These are phyloP conservation scores for Mareca strepera DNA, from an alignment of 2,797 vertebrate species.

Conservation along the genomic window DNA sequence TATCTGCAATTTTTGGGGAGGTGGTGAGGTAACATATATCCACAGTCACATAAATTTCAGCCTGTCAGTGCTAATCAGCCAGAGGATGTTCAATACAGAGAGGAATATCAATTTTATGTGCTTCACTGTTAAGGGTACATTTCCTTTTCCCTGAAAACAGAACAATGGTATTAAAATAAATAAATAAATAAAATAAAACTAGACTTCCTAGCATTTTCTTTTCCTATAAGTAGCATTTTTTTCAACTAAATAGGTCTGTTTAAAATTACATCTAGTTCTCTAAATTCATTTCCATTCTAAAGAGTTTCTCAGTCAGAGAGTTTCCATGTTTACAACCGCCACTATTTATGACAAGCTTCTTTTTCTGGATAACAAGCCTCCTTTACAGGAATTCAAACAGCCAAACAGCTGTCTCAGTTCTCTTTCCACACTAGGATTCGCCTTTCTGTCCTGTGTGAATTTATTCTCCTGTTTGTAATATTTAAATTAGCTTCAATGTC, in stretches of 20 bases:
- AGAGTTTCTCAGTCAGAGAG: background rate
- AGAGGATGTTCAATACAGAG: background rate
- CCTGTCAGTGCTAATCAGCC: background rate
- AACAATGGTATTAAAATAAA: background rate
- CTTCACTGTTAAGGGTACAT: background rate
- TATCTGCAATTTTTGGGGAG: background rate
- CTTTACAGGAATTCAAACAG: slow-evolving; percentile 3
- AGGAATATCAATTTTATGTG: background rate
- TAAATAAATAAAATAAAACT: background rate
- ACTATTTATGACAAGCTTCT: background rate
- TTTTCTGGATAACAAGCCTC: background rate
- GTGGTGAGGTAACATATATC: background rate
- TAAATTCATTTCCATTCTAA: background rate
- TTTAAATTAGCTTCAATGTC: background rate
- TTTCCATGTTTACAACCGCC: background rate
- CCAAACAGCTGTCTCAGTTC: background rate
- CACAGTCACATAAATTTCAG: background rate
- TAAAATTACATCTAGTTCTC: background rate
- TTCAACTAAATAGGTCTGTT: background rate
- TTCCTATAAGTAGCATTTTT: background rate
- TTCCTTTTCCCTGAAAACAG: background rate
- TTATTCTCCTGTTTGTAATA: background rate
- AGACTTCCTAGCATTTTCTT: background rate
- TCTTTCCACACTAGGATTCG: background rate
- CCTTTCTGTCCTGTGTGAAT: background rate